Evolutionary conservation across 2,797 vertebrate species (phyloP).

Genomic region (Harpagifer antarcticus): DNA sequence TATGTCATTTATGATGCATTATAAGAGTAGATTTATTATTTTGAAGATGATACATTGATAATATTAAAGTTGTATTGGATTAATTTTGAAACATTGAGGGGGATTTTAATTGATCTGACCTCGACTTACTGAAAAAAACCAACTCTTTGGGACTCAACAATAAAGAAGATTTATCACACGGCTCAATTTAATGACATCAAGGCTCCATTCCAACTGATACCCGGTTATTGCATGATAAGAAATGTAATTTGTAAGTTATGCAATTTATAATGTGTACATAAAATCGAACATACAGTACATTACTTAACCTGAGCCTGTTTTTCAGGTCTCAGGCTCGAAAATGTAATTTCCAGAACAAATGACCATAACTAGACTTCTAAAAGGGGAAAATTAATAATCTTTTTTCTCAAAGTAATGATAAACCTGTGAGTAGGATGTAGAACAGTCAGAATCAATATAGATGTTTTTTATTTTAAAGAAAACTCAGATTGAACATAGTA

Average conservation of each 20-base stretch:
- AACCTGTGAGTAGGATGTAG: no score
- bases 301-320: neutral
- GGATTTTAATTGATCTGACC: constrained; percentile 51
- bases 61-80: neutral
- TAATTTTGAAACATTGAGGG: neutral
- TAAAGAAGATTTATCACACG: constrained; percentile 38
- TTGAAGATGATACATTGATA: constrained; percentile 1
- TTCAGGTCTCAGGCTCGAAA: no score
- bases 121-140: constrained; percentile 29
- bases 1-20: constrained; percentile 19
- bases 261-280: no score
- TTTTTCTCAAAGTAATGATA: no score
- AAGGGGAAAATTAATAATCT: no score
- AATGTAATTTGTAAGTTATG: no score
- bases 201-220: neutral
- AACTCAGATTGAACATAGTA: no score
- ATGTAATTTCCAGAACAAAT: no score
- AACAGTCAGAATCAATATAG: no score
- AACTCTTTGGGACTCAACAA: constrained; percentile 17
- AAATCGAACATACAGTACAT: neutral
- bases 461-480: no score
- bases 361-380: no score
- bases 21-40: constrained; percentile 7
- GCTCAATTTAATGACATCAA: neutral
- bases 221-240: neutral